Evolutionary conservation across 2,797 vertebrate species (phyloP).

Genomic region (Falco novaeseelandiae): DNA sequence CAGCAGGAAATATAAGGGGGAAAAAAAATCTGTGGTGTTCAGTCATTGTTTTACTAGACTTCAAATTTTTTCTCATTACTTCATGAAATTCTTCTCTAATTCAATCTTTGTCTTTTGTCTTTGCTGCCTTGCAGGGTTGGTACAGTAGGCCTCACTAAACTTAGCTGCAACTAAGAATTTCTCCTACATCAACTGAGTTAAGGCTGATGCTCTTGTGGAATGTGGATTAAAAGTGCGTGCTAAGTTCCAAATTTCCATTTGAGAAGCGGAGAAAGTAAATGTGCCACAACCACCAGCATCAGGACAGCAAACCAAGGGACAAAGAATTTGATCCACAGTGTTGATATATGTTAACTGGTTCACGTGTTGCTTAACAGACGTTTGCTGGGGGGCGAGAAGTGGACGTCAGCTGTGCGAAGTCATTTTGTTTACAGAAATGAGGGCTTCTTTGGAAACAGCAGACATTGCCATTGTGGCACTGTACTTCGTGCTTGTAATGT

Average conservation of each 20-base stretch:
- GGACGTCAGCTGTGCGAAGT: slow-evolving; percentile 66
- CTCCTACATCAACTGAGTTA: slow-evolving; percentile 87
- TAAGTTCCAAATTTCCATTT: slow-evolving; percentile 83
- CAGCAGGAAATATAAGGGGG: slow-evolving; percentile 28
- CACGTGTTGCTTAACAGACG: slow-evolving; percentile 76
- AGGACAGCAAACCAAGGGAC: slow-evolving; percentile 94
- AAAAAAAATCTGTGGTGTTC: slow-evolving; percentile 69
- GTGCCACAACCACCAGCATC: slow-evolving; percentile 84
- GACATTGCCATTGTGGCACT: slow-evolving; percentile 95
- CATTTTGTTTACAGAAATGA: slow-evolving; percentile 82
- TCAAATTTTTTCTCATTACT: slow-evolving; percentile 76
- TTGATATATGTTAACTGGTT: slow-evolving; percentile 78
- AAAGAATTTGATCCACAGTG: slow-evolving; percentile 82
- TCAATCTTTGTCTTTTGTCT: slow-evolving; percentile 91
- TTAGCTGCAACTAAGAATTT: slow-evolving; percentile 88
- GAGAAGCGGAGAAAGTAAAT: slow-evolving; percentile 83
- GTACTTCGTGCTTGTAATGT: slow-evolving; percentile 94
- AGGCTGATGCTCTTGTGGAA: slow-evolving; percentile 88
- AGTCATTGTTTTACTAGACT: slow-evolving; percentile 76
- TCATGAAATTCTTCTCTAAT: slow-evolving; percentile 83
- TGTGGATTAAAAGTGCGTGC: slow-evolving; percentile 84
- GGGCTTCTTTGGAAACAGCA: slow-evolving; percentile 87
- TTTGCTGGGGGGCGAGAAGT: slow-evolving; percentile 76
- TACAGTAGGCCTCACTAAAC: slow-evolving; percentile 90
- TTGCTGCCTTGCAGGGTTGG: slow-evolving; percentile 97